Conservation (phyloP, 2,797 vertebrate genomes). For the Poecilia wingei region DNA sequence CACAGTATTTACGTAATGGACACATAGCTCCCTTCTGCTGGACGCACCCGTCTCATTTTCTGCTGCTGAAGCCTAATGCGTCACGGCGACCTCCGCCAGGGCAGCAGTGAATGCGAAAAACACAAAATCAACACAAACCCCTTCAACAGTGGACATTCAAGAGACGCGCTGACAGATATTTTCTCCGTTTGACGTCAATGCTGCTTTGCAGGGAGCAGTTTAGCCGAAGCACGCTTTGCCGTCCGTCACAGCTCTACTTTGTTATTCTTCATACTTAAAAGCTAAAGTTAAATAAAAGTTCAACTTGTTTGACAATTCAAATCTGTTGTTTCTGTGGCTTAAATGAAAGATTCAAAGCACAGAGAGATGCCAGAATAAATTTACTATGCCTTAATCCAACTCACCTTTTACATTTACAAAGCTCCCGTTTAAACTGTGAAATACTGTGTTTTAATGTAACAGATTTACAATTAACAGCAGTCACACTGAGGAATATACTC, state of each 20-base stretch:
- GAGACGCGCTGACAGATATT: conserved; percentile 1
- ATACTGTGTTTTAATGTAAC: neutral
- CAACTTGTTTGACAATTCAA: neutral
- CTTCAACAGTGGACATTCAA: conserved; percentile 6
- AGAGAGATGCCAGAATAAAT: neutral
- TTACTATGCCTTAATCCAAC: neutral
- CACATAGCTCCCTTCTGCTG: conserved; percentile 7
- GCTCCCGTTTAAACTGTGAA: neutral
- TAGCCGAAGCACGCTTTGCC: neutral
- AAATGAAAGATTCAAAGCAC: neutral
- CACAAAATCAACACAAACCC: conserved; percentile 23
- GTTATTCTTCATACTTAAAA: neutral
- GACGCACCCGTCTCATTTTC: conserved; percentile 41
- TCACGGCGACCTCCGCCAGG: conserved; percentile 30
- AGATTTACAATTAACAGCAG: neutral
- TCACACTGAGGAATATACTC: neutral
- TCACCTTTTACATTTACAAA: neutral
- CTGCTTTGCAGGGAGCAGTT: neutral
- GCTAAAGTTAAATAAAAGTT: neutral
- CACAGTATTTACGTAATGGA: neutral
- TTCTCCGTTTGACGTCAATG: neutral
- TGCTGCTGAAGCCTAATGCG: conserved; percentile 32
- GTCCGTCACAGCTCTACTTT: neutral
- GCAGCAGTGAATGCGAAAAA: conserved; percentile 34
- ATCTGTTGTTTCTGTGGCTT: neutral